phyloP scores from a whole-genome alignment of 2,888 invertebrate species.

The Nemoura dubitans region DNA sequence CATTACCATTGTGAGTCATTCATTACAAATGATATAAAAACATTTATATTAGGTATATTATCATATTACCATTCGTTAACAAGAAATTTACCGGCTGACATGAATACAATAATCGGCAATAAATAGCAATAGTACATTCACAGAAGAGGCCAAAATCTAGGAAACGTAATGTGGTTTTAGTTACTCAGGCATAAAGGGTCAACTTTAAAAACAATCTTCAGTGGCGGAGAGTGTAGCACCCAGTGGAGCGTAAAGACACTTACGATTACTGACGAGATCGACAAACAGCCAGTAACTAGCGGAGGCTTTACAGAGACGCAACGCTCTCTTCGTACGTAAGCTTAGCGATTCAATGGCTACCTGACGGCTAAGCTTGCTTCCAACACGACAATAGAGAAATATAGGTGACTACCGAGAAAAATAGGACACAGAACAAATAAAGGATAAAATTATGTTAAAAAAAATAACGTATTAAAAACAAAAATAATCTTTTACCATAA shows the following conservation, averaged over 20 bases:
- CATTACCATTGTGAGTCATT: not conserved
- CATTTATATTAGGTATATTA: constrained; percentile 3
- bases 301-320: not conserved
- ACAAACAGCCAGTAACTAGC: not conserved
- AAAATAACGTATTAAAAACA: constrained; percentile 30
- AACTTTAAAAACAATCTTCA: too few relatives aligned
- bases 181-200: not conserved
- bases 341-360: not conserved
- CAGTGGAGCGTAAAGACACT: too few relatives aligned
- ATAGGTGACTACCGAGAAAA: not conserved
- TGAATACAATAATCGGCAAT: not conserved
- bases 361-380: not conserved
- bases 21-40: constrained; percentile 3
- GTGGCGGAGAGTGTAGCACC: too few relatives aligned
- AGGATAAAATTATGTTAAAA: constrained; percentile 32
- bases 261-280: too few relatives aligned
- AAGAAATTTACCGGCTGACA: not conserved
- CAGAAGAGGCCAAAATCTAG: not conserved
- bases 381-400: not conserved
- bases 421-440: not conserved
- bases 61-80: not conserved
- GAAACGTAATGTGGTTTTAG: not conserved
- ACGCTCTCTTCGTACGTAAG: not conserved
- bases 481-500: constrained; percentile 19
- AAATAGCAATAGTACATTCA: constrained; percentile 7